Base-by-base conservation (phyloP, 2,113 vertebrate genomes). In the Aythya baeri region DNA sequence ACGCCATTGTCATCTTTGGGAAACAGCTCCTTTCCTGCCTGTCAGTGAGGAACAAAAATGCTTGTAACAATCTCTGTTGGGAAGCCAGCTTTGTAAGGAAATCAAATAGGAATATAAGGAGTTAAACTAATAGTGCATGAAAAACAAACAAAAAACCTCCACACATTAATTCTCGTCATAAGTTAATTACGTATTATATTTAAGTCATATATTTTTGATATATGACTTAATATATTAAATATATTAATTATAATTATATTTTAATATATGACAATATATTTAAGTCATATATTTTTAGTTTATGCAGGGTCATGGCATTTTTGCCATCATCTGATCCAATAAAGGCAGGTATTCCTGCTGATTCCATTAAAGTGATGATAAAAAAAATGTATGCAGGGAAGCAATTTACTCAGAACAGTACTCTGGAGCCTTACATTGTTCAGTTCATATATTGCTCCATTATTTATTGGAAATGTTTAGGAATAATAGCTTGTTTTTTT, bases 11-110 rank as follows among this genome's bases (percentile, higher is more conserved):
- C 97, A 94, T 99, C 98, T 68, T 89, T 0, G 4, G 99, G 99
- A 78, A 99, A 98, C 8, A 96, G 27, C 0, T 98, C 97, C 1
- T 86, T n/a, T 17, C 98, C 98, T 31, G 98, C 68, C 99, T 99
- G 95, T 5, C 66, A 73, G 26, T 46, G 17, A 36, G 38, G 52
- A 77, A 10, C 17, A n/a, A 78, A 59, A 81, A 38, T 34, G 18
- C 52, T 43, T 65, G 34, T 77, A 38, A 67, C 59, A 54, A 34
- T 41, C 20, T 66, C 20, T 44, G 5, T 21, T 78, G 57, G 13
- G 55, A 75, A 0, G 3, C 8, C 13, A 38, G 22, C 29, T 66
- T 9, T 58, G 29, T 44, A 43, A 54, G 80, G 61, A 43, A 54
- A 49, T 32, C 14, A 14, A 61, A 6, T 3, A 50, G 25, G 25